phyloP scores from a whole-genome alignment of 2,113 vertebrate species.

The Polyodon spathula region DNA sequence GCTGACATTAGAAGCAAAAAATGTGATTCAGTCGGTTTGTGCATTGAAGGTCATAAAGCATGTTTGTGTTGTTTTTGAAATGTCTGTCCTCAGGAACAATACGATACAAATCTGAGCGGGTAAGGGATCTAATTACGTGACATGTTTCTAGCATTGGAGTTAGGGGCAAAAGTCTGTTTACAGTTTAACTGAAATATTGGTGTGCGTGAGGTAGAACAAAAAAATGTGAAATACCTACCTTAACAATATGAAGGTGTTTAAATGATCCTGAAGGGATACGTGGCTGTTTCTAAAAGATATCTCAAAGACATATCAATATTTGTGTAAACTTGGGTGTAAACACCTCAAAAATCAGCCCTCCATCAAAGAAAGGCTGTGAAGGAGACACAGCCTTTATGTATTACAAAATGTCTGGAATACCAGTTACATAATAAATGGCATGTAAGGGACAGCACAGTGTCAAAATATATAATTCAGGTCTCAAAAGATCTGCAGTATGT shows the following conservation, averaged over 20 bases:
- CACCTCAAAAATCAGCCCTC: too few species aligned
- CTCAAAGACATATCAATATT: too few species aligned
- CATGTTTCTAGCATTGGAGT: background rate
- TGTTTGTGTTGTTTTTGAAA: conserved; percentile 4
- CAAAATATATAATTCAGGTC: too few species aligned
- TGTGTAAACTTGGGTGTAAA: too few species aligned
- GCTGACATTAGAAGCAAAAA: conserved; percentile 17
- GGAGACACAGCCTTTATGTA: too few species aligned
- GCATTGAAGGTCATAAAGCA: conserved; percentile 26
- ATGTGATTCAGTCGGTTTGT: conserved; percentile 18
- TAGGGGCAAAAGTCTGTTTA: background rate
- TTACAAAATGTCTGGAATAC: too few species aligned
- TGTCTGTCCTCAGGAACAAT: conserved; percentile 31
- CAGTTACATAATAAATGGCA: too few species aligned
- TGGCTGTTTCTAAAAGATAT: too few species aligned
- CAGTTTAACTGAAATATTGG: conserved; percentile 1
- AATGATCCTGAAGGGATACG: too few species aligned
- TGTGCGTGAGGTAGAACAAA: background rate
- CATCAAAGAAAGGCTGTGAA: too few species aligned
- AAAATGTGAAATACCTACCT: background rate
- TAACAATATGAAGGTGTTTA: background rate
- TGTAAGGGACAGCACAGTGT: too few species aligned
- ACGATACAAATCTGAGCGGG: conserved; percentile 5
- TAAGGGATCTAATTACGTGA: conserved; percentile 5
- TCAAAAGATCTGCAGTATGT: too few species aligned